Conservation (phyloP, 1,140 invertebrate genomes). For the Nephila pilipes region DNA sequence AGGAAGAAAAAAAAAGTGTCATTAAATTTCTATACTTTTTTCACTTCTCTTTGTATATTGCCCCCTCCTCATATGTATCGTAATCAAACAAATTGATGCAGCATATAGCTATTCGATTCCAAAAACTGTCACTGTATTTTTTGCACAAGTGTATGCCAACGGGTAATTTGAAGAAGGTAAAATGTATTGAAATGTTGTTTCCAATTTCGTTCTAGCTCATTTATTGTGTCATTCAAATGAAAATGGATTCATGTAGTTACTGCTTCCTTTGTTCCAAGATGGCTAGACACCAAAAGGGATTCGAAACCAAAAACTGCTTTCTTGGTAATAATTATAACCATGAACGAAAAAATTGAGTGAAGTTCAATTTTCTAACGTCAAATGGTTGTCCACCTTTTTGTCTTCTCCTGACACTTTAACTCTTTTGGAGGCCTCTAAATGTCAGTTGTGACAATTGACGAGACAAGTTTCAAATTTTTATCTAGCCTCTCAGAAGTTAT, state of each 20-base stretch:
- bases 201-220: not conserved
- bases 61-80: no score
- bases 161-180: no score
- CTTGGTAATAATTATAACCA: not conserved
- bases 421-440: not conserved
- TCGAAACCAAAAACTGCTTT: not conserved
- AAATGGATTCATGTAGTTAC: not conserved
- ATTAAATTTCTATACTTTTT: no score
- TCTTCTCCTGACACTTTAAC: not conserved
- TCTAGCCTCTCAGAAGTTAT: not conserved
- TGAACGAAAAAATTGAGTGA: not conserved
- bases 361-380: constrained; percentile 25
- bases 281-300: not conserved
- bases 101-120: no score
- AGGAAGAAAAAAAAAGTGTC: no score
- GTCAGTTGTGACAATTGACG: not conserved
- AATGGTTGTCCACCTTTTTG: not conserved
- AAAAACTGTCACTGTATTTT: no score
- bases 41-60: no score
- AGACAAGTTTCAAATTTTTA: not conserved
- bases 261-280: not conserved
- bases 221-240: not conserved
- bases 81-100: no score
- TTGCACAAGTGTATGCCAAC: no score
- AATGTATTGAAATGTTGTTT: not conserved